phyloP scores from a whole-genome alignment of 1,140 invertebrate genomes.

The Fopius arisanus region DNA sequence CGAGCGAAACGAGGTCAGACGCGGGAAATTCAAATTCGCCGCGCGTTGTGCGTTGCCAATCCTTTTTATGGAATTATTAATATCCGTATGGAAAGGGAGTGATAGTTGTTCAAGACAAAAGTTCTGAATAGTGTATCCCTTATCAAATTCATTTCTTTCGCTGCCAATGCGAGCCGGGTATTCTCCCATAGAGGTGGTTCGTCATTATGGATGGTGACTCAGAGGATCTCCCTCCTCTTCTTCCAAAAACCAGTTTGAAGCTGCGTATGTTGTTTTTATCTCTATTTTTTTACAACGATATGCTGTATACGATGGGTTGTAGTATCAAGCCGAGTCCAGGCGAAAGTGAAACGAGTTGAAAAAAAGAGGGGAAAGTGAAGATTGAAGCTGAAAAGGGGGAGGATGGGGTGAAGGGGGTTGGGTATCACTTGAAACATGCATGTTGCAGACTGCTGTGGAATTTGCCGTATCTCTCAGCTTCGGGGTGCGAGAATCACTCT shows the following conservation, averaged over 20 bases:
- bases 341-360: conserved; percentile 22
- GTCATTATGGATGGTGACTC: conserved; percentile 61
- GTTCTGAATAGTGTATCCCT: too few relatives aligned
- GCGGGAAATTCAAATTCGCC: too few relatives aligned
- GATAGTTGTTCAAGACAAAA: too few relatives aligned
- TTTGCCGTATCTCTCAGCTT: neutral
- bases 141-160: neutral
- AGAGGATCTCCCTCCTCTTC: conserved; percentile 37
- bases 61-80: neutral
- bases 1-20: too few relatives aligned
- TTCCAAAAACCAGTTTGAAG: conserved; percentile 57
- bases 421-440: neutral
- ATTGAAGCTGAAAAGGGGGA: conserved; percentile 1
- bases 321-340: conserved; percentile 27
- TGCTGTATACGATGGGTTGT: conserved; percentile 34
- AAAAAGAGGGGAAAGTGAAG: neutral
- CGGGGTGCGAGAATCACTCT: neutral
- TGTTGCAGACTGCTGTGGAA: neutral
- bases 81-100: too few relatives aligned
- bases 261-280: conserved; percentile 26
- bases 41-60: too few relatives aligned
- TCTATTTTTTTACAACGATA: conserved; percentile 26
- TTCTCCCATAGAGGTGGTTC: conserved; percentile 41
- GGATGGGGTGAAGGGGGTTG: conserved; percentile 3
- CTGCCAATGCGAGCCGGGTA: conserved; percentile 28